Conservation (phyloP, 92 coral and sea anemone species). For the Epizoanthus stellaris region DNA sequence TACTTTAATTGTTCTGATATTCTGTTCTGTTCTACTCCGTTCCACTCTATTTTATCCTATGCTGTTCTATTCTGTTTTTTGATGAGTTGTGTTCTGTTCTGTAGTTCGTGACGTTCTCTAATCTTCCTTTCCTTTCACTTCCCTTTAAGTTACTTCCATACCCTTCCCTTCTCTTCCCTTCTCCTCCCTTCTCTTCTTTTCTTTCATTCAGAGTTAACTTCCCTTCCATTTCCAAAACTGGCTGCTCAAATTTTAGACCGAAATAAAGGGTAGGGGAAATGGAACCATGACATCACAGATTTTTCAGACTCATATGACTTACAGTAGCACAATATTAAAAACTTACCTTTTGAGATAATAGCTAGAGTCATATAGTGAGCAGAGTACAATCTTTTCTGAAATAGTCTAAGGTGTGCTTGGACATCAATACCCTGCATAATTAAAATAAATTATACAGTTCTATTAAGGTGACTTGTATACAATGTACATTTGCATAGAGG, state of each 20-base stretch:
- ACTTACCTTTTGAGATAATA: constrained; percentile 83
- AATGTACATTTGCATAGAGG: no score
- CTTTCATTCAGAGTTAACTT: no score
- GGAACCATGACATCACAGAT: not conserved
- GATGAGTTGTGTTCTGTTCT: not conserved
- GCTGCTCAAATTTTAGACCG: no score
- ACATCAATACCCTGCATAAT: constrained; percentile 75
- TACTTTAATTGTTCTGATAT: not conserved
- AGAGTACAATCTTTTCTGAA: constrained; percentile 78
- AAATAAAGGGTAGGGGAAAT: not conserved
- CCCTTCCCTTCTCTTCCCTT: no score
- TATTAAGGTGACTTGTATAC: no score
- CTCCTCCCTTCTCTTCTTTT: no score
- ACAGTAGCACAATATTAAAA: not conserved
- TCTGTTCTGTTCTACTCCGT: not conserved
- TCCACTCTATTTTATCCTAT: not conserved
- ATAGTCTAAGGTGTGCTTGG: constrained; percentile 59
- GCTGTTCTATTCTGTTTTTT: not conserved
- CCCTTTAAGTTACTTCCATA: no score
- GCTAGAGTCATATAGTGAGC: constrained; percentile 91
- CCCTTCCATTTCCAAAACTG: no score
- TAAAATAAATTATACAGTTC: not conserved
- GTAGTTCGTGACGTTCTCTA: no score
- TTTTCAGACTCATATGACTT: not conserved
- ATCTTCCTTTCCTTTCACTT: no score